Base-by-base conservation (phyloP, 2,888 invertebrate species). In the Amphipoea oculea region DNA sequence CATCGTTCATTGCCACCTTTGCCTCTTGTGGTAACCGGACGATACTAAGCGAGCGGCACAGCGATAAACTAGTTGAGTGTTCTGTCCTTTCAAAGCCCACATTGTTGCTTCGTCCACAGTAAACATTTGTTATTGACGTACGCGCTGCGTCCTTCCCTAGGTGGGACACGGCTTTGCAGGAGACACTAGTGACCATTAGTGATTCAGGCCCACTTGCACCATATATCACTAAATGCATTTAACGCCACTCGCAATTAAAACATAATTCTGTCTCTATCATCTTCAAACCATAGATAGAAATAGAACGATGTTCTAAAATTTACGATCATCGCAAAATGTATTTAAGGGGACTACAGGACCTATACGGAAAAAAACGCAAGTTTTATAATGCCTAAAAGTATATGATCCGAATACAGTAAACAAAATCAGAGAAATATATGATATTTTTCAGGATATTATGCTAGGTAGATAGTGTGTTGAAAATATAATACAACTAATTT, bases 51-150 rank as follows among this genome's bases (percentile, higher is more conserved):
- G 23, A 79, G 20, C 17, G 36, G n/a, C 17, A n/a, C n/a, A n/a
- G 11, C 20, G 40, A 51, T 78, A 51, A 80, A 51, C 57, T 51
- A 60, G 74, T 48, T 66, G 45, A 4, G 36, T n/a, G 71, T 71
- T 54, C 54, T 40, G 45, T 45, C 63, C 45, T 66, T 40, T 73
- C 48, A 65, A 48, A 74, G 23, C 65, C 6, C 23, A 45, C 54
- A 82, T 48, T 79, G 74, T 82, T 66, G 65, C 63, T 81, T 73
- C 17, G 82, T 65, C 57, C 5, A 54, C 14, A 29, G 79, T 57
- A 79, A 79, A 79, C 40, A 82, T 79, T 79, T 73, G 79, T 65
- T 72, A 72, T 79, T 81, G 65, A 81, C 54, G 5, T 40, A 23
- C n/a, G 40, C 63, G 7, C 12, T 63, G 54, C 12, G 12, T 54